Percentiles rank a stretch among this genome's conserved stretches.
These are phyloP conservation scores for Eclectus roratus DNA, from an alignment of 2,113 vertebrate species.

Conservation along the genomic window DNA sequence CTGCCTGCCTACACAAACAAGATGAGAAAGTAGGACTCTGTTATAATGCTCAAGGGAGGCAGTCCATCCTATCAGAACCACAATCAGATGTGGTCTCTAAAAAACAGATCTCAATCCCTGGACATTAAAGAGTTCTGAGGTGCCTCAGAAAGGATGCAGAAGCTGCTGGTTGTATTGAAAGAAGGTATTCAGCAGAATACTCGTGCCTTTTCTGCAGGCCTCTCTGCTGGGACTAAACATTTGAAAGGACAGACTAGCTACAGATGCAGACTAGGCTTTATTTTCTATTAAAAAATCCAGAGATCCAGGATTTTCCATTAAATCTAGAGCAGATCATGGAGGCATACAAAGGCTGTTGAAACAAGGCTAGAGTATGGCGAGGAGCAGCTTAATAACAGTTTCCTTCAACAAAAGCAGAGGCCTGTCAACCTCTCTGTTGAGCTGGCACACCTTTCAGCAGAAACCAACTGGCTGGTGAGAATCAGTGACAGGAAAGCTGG, in stretches of 20 bases:
- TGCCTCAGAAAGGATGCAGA: background rate
- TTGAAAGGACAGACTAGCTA: background rate
- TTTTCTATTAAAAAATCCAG: background rate
- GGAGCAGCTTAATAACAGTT: background rate
- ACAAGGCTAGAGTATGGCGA: background rate
- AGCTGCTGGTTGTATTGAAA: background rate
- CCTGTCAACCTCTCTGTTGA: background rate
- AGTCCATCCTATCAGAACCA: background rate
- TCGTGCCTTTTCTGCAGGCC: background rate
- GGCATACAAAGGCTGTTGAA: background rate
- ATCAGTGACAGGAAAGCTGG: background rate
- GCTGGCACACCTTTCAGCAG: background rate
- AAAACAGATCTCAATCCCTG: background rate
- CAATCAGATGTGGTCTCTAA: background rate
- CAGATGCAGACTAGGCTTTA: background rate
- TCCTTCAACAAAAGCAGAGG: background rate
- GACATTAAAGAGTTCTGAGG: background rate
- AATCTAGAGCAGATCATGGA: background rate
- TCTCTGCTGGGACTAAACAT: background rate
- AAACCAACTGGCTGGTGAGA: background rate
- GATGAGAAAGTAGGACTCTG: background rate
- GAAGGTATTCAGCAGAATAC: background rate
- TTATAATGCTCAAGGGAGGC: background rate
- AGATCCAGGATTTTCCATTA: background rate
- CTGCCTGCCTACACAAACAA: background rate